Evolutionary conservation across 2,113 vertebrate species (phyloP), one percentile per base, ranked within the genome.

Genomic region (Cottus gobio): DNA sequence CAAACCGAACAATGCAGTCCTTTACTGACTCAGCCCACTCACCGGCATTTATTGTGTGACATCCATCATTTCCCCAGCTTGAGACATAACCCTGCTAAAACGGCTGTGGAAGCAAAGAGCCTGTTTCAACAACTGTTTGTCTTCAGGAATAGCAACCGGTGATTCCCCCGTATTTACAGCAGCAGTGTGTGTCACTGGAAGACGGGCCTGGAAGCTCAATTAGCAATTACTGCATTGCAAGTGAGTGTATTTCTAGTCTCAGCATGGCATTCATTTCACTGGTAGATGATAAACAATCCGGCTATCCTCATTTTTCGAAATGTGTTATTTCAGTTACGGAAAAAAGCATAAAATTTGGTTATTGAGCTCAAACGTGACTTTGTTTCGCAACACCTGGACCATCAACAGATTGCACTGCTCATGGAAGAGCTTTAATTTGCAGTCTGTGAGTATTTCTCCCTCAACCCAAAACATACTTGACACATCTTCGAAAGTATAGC

Each of bases 21-120:
- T 89, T 88, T 77, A 84, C 83, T 79, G 85, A 90, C 80, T 90
- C 86, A 85, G 83, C 83, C 85, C 82, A 76, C 86, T 90, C 63
- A 57, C 48, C 64, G 20, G 18, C 88, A 26, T 83, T 83, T 81
- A 72, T 80, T 84, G 74, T 54, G 67, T 86, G 79, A 77, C 84
- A 86, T 83, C 78, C 82, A 76, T 92, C 85, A 79, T 88, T 88
- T 77, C 44, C 64, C 86, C 78, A 50, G 72, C 75, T 73, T 84
- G 80, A 83, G 72, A 70, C 73, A 12, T 57, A 70, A 79, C 83
- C 69, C 79, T 22, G 39, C 30, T 65, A 36, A 73, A 88, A 82
- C 37, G 54, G 37, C 65, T 20, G 57, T 46, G 64, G 44, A 71
- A 68, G 82, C 77, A 66, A 44, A 62, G 5, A 77, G 75, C 62